Evolutionary conservation across 2,113 vertebrate species (phyloP).

Genomic region (Corythaixoides concolor): DNA sequence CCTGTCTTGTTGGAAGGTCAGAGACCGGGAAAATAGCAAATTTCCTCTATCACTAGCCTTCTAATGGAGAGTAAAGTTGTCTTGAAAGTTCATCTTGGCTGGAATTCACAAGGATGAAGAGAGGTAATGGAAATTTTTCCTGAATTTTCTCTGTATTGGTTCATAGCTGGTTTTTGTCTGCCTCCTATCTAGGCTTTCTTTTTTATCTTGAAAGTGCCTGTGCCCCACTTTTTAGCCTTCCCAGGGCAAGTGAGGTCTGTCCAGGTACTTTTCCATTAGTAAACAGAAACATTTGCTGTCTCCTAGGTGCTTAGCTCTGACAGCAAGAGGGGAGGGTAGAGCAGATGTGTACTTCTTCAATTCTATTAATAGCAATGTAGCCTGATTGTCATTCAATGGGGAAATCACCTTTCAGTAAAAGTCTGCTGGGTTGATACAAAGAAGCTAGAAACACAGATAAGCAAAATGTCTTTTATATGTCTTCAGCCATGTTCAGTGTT

Average conservation of each 20-base stretch:
- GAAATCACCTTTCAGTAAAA: slow-evolving; percentile 40
- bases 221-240: slow-evolving; percentile 24
- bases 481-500: neutral
- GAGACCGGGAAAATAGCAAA: neutral
- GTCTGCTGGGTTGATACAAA: neutral
- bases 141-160: neutral
- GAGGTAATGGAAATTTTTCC: neutral
- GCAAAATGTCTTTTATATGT: neutral
- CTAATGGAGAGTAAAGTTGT: neutral
- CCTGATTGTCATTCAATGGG: slow-evolving; percentile 51
- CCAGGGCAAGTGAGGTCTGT: slow-evolving; percentile 22
- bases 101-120: neutral
- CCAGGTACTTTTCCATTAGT: slow-evolving; percentile 59
- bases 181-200: neutral
- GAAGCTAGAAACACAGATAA: neutral
- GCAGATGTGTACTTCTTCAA: slow-evolving; percentile 46
- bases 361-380: slow-evolving; percentile 55
- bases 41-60: neutral
- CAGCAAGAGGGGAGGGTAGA: neutral
- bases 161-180: neutral
- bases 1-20: neutral
- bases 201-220: neutral
- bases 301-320: slow-evolving; percentile 50
- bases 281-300: slow-evolving; percentile 59
- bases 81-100: neutral